Evolutionary conservation across 2,113 vertebrate species (phyloP), one percentile per base, ranked within the genome.

Genomic region (Eurypyga helias): DNA sequence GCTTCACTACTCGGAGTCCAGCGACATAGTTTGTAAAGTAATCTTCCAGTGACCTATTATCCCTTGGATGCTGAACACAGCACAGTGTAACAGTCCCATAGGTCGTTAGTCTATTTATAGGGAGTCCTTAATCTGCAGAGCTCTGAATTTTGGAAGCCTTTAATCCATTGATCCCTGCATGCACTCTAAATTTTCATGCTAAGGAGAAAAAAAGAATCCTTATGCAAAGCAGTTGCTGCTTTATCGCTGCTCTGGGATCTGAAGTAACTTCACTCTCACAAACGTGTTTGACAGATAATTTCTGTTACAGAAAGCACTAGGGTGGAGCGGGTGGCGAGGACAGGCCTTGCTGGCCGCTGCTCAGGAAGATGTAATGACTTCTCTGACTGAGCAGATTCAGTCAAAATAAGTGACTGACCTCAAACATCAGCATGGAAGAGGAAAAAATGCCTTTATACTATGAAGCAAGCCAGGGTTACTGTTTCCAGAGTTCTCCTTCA

Each of bases 71-170:
- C 78, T 97, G 91, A 94, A 87, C 78, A 80, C 86, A 96, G 94
- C 92, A 45, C 75, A 86, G 62, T 79, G 24, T 62, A 90, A 76
- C 77, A 76, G 91, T 73, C 72, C 54, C 70, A 65, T 87, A 90
- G 88, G 92, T 94, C 83, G 52, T 66, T 49, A 66, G 45, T 82
- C 90, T 97, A 96, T 97, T 94, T 96, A 96, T 97, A 95, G 84
- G 92, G 71, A 90, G 65, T 67, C 71, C 83, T 97, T 96, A 97
- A 96, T 96, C 96, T 94, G 57, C 83, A 87, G 94, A 96, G 87
- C 96, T 90, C 78, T 92, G 76, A 79, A 88, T 94, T 91, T 95
- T 93, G 83, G 92, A 96, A 93, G 94, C 95, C 83, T 96, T 91
- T 95, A 96, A 97, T 96, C 93, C 84, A 72, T 29, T 96, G 89